Evolutionary conservation across 2,113 vertebrate species (phyloP), one percentile per base, ranked within the genome.

Genomic region (Sarotherodon lohbergeri): DNA sequence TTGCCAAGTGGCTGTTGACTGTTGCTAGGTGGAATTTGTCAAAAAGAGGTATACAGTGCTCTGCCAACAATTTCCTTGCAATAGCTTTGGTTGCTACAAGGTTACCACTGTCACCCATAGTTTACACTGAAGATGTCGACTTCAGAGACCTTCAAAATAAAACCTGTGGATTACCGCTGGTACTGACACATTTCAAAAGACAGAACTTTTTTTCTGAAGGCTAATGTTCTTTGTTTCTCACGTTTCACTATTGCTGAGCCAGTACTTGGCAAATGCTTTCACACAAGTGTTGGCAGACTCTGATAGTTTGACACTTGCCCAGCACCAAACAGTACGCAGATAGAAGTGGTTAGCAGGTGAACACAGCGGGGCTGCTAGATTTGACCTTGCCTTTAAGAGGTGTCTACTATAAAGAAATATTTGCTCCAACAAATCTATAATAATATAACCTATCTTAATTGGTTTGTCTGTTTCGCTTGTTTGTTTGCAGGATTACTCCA

Each of bases 381-480:
- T 0, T 78, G 71, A 78, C 43, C 24, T 50, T 78, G 16, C 46
- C 32, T 50, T 32, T 78, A 78, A 76, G 43, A 46, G 22, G 7
- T 73, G 12, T 9, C 12, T 9, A 34, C 12, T 24, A 71, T 71
- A 71, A 24, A 41, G 39, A 46, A 73, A 16, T 16, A 27, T 73
- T 43, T 73, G 22, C 41, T 76, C 41, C 24, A 48, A 11, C 41
- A 71, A 14, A 43, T 73, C 13, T 1, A 73, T 73, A 73, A 73
- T 43, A 46, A 27, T 27, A 71, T 24, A 46, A 46, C 34, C 61
- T 10, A 41, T 41, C 39, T 11, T 50, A 8, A n/a, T n/a, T 76
- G 9, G 22, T 76, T 29, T 29, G 24, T 73, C 66, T 48, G 9
- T 29, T 76, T 48, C 0, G 2, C 0, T 2, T 11, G 24, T 66